Evolutionary conservation across 2,797 vertebrate species (phyloP), one percentile per base, ranked within the genome.

Genomic region (Sebastes wilsoni): DNA sequence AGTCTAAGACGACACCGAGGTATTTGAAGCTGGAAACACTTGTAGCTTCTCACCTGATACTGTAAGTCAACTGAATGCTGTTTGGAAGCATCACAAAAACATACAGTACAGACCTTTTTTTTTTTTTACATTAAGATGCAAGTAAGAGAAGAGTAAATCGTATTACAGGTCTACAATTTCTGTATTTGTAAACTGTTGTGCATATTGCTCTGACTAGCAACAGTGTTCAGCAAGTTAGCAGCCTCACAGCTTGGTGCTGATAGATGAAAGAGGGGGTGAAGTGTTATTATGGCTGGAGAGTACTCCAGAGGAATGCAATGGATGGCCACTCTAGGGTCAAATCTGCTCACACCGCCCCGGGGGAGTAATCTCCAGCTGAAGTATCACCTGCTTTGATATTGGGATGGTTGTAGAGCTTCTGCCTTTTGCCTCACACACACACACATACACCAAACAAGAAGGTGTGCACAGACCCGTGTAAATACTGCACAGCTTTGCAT

Each of bases 291-390:
- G 89, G 86, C 74, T 90, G 79, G 87, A 93, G 93, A 86, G 90
- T 90, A 81, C 92, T 93, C 92, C 92, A 90, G 83, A 92, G 92
- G 86, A 90, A 92, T 85, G 89, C 93, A 83, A 85, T 90, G 83
- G 90, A 92, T 90, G 89, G 82, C 88, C 93, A 94, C 92, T 92
- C 86, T 30, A 67, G 87, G 91, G 91, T 94, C 92, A 94, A 91
- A 82, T 90, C 84, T 78, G 87, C 69, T 84, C 89, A 85, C 85
- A 79, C 34, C 22, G 66, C 85, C 90, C 72, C 66, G 6, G 66
- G 84, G 88, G 82, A 82, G 71, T 84, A 84, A 90, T 91, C 86
- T 93, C 80, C 78, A 88, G 87, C 85, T 91, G 77, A 90, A 91
- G 88, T 70, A 91, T 91, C 91, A 89, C 83, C 89, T 91, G 82